Base-by-base conservation (phyloP, 2,888 invertebrate species). In the Fragum whitleyi region DNA sequence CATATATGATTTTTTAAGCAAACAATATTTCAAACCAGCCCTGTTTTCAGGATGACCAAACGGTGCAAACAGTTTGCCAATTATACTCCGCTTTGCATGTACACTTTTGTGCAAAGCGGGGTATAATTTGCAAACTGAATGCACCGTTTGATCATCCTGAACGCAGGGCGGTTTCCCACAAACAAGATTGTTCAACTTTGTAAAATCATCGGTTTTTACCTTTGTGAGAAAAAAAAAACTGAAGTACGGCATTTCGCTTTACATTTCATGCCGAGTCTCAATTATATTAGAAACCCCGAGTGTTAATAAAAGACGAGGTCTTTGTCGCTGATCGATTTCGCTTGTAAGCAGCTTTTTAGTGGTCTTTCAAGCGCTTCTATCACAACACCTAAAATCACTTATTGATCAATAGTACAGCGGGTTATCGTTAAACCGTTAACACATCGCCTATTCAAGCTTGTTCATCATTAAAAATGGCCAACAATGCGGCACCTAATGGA, bases 321-420 rank as follows among this genome's bases (percentile, higher is more conserved):
- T 65, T 65, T 65, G 65, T 65, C 36, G 26, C 42, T 42, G 36
- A 65, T 65, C 65, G 65, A 65, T 65, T 42, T 9, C 23, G 21
- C 32, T 42, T 65, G 65, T 65, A 23, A 65, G 42, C 42, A 16
- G 39, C 23, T 7, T 65, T 65, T 65, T 42, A 65, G 42, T 42
- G 42, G 65, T 16, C 65, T 65, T 65, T 65, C 65, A 65, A 23
- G 65, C 65, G 65, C 39, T 42, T 36, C 65, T 23, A 23, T 42
- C 32, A 36, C 36, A 42, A 65, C 65, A 65, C 42, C 65, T 65
- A 65, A 65, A 65, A 65, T 65, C 65, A 65, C 65, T 65, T 65
- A 65, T 65, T 65, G 65, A 65, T 65, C 39, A 65, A 65, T 65
- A 23, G 21, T 42, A 21, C 23, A 5, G 0, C 39, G 32, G 65